These are phyloP conservation scores for Channallabes apus DNA, from an alignment of 2,797 vertebrate genomes.

Conservation along the genomic window DNA sequence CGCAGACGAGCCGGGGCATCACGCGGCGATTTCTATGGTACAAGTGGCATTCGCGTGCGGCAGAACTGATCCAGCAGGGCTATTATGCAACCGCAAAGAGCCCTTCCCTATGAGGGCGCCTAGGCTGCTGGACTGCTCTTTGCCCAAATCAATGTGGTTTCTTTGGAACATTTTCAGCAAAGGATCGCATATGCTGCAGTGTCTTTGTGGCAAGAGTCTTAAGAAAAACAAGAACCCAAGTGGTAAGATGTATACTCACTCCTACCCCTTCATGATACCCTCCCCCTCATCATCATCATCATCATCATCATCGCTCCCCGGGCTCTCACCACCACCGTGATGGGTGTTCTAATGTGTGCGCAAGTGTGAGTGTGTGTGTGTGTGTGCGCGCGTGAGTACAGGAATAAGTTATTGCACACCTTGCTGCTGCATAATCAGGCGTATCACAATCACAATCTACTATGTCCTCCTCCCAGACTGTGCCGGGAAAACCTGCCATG, in stretches of 20 bases:
- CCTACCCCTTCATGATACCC: no score
- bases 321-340: constrained; percentile 42
- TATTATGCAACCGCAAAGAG: constrained; percentile 98
- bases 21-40: constrained; percentile 89
- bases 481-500: not conserved
- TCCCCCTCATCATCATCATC: not conserved
- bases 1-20: constrained; percentile 85
- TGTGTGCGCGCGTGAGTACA: not conserved
- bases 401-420: constrained; percentile 67
- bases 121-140: constrained; percentile 97
- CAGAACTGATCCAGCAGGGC: constrained; percentile 88
- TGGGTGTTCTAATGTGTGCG: constrained; percentile 63
- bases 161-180: constrained; percentile 99
- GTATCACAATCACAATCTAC: not conserved
- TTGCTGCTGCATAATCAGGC: constrained; percentile 29
- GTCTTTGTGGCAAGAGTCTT: constrained; percentile 99
- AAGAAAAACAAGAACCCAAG: constrained; percentile 99
- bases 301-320: not conserved
- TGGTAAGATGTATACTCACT: constrained; percentile 79
- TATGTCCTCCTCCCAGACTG: no score
- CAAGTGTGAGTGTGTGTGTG: constrained; percentile 65
- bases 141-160: constrained; percentile 99
- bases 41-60: constrained; percentile 82
- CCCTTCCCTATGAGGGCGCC: constrained; percentile 95
- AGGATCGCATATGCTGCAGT: constrained; percentile 99